Conservation (phyloP, 23 tunicate species). For the Pegea sp. region DNA sequence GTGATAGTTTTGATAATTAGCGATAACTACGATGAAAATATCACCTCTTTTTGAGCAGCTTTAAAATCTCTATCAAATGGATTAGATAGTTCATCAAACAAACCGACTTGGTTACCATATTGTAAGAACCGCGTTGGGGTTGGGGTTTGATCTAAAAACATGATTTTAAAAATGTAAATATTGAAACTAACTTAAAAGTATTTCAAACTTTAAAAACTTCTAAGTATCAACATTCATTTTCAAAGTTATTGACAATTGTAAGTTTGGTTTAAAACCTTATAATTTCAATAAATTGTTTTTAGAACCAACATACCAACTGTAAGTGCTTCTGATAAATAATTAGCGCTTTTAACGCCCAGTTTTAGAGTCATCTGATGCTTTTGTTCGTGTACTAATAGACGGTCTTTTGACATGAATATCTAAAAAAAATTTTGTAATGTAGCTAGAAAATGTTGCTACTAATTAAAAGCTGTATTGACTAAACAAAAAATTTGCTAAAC, state of each 20-base stretch:
- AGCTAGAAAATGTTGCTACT: background rate
- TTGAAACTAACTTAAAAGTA: background rate
- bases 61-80: constrained; percentile 57
- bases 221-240: background rate
- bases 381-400: constrained; percentile 30
- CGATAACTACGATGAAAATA: background rate
- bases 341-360: constrained; percentile 28
- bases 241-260: background rate
- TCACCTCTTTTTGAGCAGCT: constrained; percentile 54
- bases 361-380: constrained; percentile 90
- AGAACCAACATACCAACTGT: constrained; percentile 44
- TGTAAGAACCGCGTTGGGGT: constrained; percentile 74
- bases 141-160: constrained; percentile 67
- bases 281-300: background rate
- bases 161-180: background rate
- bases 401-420: constrained; percentile 22
- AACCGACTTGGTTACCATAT: constrained; percentile 51
- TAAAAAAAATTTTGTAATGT: constrained; percentile 2
- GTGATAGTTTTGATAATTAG: background rate
- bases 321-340: constrained; percentile 40
- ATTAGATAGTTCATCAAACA: constrained; percentile 47
- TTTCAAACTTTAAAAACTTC: background rate
- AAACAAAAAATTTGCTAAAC: too few species aligned
- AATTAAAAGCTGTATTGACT: too few species aligned
- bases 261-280: background rate